Evolutionary conservation across 2,888 invertebrate species (phyloP).

Genomic region (Sarcophaga carnaria): DNA sequence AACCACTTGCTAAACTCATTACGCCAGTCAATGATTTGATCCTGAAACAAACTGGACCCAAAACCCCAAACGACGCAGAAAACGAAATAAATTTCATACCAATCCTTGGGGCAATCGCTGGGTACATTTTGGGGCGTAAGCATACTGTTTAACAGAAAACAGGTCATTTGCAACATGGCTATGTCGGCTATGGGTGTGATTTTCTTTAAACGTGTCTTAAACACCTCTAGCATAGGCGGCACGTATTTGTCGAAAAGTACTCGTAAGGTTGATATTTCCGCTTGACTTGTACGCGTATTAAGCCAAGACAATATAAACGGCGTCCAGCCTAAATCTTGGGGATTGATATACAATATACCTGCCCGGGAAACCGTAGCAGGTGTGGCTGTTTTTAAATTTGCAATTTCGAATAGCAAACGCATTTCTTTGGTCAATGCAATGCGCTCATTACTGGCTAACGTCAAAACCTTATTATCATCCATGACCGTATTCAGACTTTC

Average conservation of each 20-base stretch:
- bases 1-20: slow-evolving; percentile 98
- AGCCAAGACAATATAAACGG: slow-evolving; percentile 95
- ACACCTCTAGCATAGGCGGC: slow-evolving; percentile 90
- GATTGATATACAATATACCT: slow-evolving; percentile 96
- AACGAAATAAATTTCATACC: slow-evolving; percentile 95
- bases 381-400: slow-evolving; percentile 93
- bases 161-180: slow-evolving; percentile 93
- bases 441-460: slow-evolving; percentile 96
- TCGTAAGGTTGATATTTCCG: slow-evolving; percentile 90
- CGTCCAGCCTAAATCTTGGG: slow-evolving; percentile 96
- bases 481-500: slow-evolving; percentile 97
- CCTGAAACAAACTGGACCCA: slow-evolving; percentile 95
- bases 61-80: slow-evolving; percentile 96
- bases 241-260: slow-evolving; percentile 97
- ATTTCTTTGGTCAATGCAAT: slow-evolving; percentile 94
- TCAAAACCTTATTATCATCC: slow-evolving; percentile 97
- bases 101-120: slow-evolving; percentile 94
- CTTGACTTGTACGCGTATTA: slow-evolving; percentile 87
- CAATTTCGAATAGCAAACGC: slow-evolving; percentile 96
- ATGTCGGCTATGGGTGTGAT: slow-evolving; percentile 96
- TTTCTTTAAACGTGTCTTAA: slow-evolving; percentile 89
- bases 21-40: slow-evolving; percentile 94
- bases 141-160: slow-evolving; percentile 92
- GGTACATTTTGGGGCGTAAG: slow-evolving; percentile 91
- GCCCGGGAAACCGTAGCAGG: slow-evolving; percentile 98